Percentiles rank a stretch among this genome's conserved stretches.
These are phyloP conservation scores for Hirudinaria manillensis DNA, from an alignment of 2,888 invertebrate species.

Conservation along the genomic window DNA sequence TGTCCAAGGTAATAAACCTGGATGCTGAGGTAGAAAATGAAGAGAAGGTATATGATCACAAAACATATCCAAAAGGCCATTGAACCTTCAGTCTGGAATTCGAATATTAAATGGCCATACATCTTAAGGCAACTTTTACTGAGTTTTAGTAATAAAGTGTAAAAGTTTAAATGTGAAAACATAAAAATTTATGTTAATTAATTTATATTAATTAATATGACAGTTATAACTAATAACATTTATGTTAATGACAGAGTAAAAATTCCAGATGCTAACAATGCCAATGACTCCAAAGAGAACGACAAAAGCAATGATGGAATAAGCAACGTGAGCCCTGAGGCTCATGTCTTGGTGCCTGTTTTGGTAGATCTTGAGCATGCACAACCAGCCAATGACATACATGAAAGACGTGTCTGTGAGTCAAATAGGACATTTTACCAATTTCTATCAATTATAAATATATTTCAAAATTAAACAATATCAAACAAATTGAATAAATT, in stretches of 20 bases:
- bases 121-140: too few species aligned
- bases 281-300: slow-evolving; percentile 69
- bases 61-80: slow-evolving; percentile 67
- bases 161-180: too few species aligned
- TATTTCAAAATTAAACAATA: not conserved
- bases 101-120: too few species aligned
- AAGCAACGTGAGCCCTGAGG: slow-evolving; percentile 61
- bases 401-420: slow-evolving; percentile 78
- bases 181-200: too few species aligned
- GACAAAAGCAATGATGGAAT: slow-evolving; percentile 65
- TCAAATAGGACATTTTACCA: not conserved
- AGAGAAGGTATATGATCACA: slow-evolving; percentile 64
- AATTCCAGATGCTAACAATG: slow-evolving; percentile 58
- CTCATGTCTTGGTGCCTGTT: slow-evolving; percentile 80
- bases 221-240: too few species aligned
- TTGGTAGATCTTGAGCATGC: slow-evolving; percentile 81
- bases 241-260: too few species aligned
- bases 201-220: too few species aligned
- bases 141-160: too few species aligned
- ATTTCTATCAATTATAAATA: not conserved
- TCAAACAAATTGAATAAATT: not conserved
- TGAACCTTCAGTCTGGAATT: slow-evolving; percentile 48
- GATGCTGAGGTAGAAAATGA: slow-evolving; percentile 61
- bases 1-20: slow-evolving; percentile 56
- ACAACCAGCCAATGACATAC: slow-evolving; percentile 80